Conservation (phyloP, 2,113 vertebrate genomes). For the Carettochelys insculpta region DNA sequence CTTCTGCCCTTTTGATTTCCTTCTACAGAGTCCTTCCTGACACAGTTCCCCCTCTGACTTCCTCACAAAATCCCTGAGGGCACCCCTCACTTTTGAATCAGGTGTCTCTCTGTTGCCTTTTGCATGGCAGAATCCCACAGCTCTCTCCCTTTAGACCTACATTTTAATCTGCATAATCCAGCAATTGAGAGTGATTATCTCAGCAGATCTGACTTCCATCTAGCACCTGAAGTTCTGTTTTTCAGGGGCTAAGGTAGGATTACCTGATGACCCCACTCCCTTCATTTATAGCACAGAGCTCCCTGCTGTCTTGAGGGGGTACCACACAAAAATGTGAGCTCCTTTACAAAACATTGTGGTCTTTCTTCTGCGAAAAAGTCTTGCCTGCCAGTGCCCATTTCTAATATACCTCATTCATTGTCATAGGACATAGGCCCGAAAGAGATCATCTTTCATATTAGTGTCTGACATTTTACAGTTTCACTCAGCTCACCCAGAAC, state of each 20-base stretch:
- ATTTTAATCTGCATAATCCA: background rate
- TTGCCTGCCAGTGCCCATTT: background rate
- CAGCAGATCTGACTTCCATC: background rate
- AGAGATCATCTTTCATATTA: background rate
- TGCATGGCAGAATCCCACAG: background rate
- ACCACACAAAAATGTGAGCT: background rate
- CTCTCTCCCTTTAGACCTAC: background rate
- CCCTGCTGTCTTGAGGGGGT: no score
- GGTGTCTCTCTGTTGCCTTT: background rate
- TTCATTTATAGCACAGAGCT: no score
- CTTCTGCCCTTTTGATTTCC: background rate
- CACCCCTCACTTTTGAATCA: background rate
- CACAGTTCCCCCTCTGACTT: background rate
- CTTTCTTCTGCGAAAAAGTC: background rate
- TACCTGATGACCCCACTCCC: background rate
- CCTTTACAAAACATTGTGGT: background rate
- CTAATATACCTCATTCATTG: background rate
- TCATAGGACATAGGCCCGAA: background rate
- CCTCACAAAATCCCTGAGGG: background rate
- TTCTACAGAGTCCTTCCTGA: background rate
- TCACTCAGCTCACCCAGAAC: slow-evolving; percentile 1
- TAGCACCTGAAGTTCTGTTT: background rate
- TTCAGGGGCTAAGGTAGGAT: background rate
- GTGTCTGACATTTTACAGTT: background rate
- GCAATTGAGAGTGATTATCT: background rate